These are phyloP conservation scores for Eupithecia pulchellata DNA, from an alignment of 2,888 invertebrate species.

Conservation along the genomic window DNA sequence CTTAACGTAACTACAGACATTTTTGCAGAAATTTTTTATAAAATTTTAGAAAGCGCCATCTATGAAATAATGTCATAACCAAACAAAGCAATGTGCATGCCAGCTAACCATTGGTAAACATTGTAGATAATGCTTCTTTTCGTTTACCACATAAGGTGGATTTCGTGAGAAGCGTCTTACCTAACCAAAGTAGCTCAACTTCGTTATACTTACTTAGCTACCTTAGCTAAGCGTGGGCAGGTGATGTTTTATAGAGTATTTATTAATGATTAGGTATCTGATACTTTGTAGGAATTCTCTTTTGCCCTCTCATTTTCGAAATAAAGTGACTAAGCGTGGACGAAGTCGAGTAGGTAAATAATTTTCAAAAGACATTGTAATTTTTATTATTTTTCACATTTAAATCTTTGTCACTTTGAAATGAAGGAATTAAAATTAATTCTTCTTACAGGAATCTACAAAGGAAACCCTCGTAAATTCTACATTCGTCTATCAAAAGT, in stretches of 20 bases:
- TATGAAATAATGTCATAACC: neutral
- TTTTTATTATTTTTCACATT: no score
- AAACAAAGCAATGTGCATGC: neutral
- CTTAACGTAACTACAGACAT: no score
- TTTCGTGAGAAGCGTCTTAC: neutral
- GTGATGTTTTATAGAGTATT: neutral
- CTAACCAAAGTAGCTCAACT: neutral
- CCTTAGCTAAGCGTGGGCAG: neutral
- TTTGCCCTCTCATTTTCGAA: no score
- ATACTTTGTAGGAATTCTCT: no score
- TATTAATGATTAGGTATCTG: no score
- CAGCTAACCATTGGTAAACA: no score
- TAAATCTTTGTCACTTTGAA: no score
- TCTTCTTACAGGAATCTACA: conserved; percentile 63
- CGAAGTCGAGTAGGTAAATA: no score
- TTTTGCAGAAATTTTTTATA: neutral
- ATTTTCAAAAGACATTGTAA: no score
- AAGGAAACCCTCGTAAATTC: conserved; percentile 67
- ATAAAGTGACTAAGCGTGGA: no score
- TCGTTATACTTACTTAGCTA: neutral
- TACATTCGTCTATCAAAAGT: conserved; percentile 67
- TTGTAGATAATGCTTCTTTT: no score
- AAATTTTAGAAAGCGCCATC: neutral
- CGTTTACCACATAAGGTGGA: neutral
- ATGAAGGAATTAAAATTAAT: neutral